A percentile compares a stretch with the other conserved stretches of the same genome.
These are phyloP conservation scores for Stegana nigrithorax DNA, from an alignment of 2,888 invertebrate species.

Conservation along the genomic window DNA sequence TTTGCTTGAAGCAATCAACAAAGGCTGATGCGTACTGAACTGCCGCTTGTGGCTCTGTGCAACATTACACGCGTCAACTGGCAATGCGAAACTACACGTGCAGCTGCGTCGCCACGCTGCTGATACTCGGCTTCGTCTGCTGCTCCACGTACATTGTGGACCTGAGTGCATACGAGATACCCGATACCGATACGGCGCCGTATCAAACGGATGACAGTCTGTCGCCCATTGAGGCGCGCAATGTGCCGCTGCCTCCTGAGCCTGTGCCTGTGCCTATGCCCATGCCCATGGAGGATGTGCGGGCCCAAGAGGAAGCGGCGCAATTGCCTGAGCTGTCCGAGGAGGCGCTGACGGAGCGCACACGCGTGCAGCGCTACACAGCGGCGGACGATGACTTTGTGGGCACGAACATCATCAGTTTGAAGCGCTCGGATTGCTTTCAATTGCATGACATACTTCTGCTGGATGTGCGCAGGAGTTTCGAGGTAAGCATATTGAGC, in stretches of 20 bases:
- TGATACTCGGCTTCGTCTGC: constrained; percentile 52
- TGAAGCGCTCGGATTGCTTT: constrained; percentile 49
- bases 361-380: background rate
- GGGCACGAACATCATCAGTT: constrained; percentile 57
- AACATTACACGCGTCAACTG: too few species aligned
- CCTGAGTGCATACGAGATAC: constrained; percentile 40
- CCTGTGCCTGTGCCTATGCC: background rate
- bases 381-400: constrained; percentile 41
- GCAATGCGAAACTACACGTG: constrained; percentile 51
- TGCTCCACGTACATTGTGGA: constrained; percentile 57
- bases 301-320: background rate
- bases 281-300: background rate
- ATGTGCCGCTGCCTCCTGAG: background rate
- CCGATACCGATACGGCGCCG: constrained; percentile 33
- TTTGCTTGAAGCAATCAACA: too few species aligned
- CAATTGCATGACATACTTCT: constrained; percentile 51
- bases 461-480: constrained; percentile 49
- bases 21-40: too few species aligned
- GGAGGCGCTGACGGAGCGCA: background rate
- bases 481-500: constrained; percentile 46
- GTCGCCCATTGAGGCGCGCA: constrained; percentile 25
- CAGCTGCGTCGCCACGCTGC: constrained; percentile 48
- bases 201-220: too few species aligned
- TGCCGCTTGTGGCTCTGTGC: too few species aligned
- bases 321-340: background rate